Percentiles rank a stretch among this genome's conserved stretches.
Evolutionary conservation across 2,888 invertebrate genomes (phyloP).

Genomic region (Leistus spinibarbis): DNA sequence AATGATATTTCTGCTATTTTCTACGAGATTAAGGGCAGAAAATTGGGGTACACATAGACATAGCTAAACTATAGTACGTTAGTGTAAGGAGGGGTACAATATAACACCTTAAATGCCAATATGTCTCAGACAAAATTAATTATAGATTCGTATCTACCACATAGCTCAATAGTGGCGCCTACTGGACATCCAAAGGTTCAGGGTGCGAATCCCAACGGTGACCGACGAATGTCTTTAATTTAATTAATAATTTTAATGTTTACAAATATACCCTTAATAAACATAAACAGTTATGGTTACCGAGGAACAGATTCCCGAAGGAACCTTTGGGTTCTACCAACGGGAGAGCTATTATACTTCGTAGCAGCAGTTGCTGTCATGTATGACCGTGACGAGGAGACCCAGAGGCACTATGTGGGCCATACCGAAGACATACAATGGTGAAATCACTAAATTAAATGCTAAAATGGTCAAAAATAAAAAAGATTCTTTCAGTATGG

Average conservation of each 20-base stretch:
- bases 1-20: too few species aligned
- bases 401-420: slow-evolving; percentile 87
- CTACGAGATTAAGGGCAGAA: too few species aligned
- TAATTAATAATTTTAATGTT: too few species aligned
- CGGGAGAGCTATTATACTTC: slow-evolving; percentile 90
- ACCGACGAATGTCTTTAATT: too few species aligned
- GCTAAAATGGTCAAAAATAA: background rate
- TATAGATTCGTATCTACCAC: too few species aligned
- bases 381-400: slow-evolving; percentile 84
- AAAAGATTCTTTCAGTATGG: slow-evolving; percentile 66
- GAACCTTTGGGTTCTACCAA: slow-evolving; percentile 91
- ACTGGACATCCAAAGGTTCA: too few species aligned
- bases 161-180: too few species aligned
- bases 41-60: too few species aligned
- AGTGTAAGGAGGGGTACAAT: too few species aligned
- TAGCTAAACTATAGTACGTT: slow-evolving; percentile 30
- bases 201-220: too few species aligned
- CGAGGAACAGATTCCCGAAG: slow-evolving; percentile 87
- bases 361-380: slow-evolving; percentile 92
- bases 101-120: too few species aligned
- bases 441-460: slow-evolving; percentile 58
- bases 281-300: slow-evolving; percentile 80
- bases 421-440: slow-evolving; percentile 94
- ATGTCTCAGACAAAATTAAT: too few species aligned
- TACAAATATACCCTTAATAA: slow-evolving; percentile 55